Base-by-base conservation (phyloP, 2,113 vertebrate species). In the Ia io region DNA sequence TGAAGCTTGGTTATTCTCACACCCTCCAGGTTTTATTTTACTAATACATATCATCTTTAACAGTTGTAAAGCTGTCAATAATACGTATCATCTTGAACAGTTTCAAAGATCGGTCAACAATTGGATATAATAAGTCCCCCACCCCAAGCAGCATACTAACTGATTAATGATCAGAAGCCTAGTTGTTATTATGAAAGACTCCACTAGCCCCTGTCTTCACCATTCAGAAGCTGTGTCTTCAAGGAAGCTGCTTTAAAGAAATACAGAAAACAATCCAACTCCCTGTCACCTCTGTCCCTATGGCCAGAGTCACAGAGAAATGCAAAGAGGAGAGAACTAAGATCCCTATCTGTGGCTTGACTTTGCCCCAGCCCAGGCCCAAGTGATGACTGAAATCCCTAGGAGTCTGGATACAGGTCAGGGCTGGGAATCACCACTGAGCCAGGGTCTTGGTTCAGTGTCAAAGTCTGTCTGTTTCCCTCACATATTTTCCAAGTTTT, bases 171-270 rank as follows among this genome's bases (percentile, higher is more conserved):
- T 40, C 59, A 83, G 82, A 88, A 76, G 11, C 67, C 16, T 49
- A 49, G 20, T 83, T 92, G 11, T 47, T 88, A 25, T 74, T 86
- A 59, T 67, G 35, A 40, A 56, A 95, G 76, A 47, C 5, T 32
- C 25, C 12, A 74, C 59, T 11, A 42, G 49, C 40, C 25, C 32
- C 82, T n/a, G 47, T 40, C n/a, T 40, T 35, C 83, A n/a, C 35
- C 42, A 28, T 65, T 79, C 35, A 44, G 25, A 61, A 78, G 71
- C 42, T 79, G 40, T 32, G 28, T 73, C 84, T 70, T 95, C 51
- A 78, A 78, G 84, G 70, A 92, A 92, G 51, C 61, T 63, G 23
- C 49, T 63, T 71, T 42, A 79, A 93, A 95, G 85, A 71, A 89
- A 53, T 44, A 85, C 32, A 85, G 42, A 85, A 84, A 79, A 89